A percentile compares a stretch with the other conserved stretches of the same genome.
phyloP scores from a whole-genome alignment of 2,113 vertebrate genomes.

The Tringa solitaria region DNA sequence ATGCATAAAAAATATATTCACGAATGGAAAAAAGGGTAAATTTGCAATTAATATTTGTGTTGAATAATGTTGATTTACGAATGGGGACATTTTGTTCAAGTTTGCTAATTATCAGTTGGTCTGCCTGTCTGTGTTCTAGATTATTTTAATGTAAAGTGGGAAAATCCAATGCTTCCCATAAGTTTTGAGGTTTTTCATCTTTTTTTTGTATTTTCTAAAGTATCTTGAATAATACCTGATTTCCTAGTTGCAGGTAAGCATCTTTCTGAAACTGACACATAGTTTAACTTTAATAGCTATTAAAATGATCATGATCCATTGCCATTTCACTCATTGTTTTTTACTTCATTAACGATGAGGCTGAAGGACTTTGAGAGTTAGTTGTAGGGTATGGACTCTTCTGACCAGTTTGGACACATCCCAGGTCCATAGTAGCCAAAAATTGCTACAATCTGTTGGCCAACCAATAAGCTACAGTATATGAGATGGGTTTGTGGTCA shows the following conservation, averaged over 20 bases:
- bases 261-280: neutral
- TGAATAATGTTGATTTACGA: conserved; percentile 21
- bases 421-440: neutral
- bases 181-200: neutral
- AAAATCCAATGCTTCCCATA: neutral
- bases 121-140: neutral
- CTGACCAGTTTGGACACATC: neutral
- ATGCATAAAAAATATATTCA: conserved; percentile 33
- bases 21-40: neutral
- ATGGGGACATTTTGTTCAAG: conserved; percentile 12
- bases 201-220: neutral
- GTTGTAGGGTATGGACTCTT: neutral
- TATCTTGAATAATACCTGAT: neutral
- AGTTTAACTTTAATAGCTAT: neutral
- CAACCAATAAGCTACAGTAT: neutral
- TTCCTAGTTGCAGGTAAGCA: neutral
- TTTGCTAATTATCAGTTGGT: conserved; percentile 15
- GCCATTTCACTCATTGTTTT: neutral
- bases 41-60: conserved; percentile 55
- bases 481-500: neutral
- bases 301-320: neutral
- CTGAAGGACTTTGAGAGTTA: neutral
- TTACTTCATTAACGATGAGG: neutral
- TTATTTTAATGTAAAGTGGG: neutral
- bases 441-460: neutral